These are phyloP conservation scores for Glaucidium brasilianum DNA, from an alignment of 2,113 vertebrate species.

Conservation along the genomic window DNA sequence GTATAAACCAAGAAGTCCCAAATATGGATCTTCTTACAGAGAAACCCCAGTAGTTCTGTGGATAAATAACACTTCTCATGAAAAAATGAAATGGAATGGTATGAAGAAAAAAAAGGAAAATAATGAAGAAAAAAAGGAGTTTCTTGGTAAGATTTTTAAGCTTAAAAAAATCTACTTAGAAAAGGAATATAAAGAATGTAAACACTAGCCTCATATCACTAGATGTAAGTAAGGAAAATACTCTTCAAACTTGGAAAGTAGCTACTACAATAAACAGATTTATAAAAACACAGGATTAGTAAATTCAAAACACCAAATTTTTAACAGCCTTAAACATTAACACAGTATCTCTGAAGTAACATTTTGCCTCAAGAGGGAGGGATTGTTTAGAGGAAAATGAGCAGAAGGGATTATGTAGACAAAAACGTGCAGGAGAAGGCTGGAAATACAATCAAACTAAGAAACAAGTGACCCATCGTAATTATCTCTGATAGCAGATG, in stretches of 20 bases:
- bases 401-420: not conserved
- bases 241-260: not conserved
- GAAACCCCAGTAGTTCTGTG: not conserved
- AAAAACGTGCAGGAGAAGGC: not conserved
- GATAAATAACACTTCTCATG: not conserved
- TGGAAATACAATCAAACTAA: not conserved
- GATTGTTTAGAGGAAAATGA: not conserved
- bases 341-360: not conserved
- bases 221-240: not conserved
- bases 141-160: not conserved
- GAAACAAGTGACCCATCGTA: constrained; percentile 35
- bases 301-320: not conserved
- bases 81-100: not conserved
- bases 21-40: not conserved
- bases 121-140: not conserved
- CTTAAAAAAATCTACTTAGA: not conserved
- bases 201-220: not conserved
- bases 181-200: not conserved
- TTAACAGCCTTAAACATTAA: not conserved
- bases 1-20: not conserved
- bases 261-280: not conserved
- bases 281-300: not conserved
- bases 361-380: not conserved
- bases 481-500: constrained; percentile 47
- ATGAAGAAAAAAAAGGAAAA: not conserved